Percentiles rank a stretch among this genome's conserved stretches.
Conservation (phyloP, 2,888 invertebrate species). For the Torymus tubicola region DNA sequence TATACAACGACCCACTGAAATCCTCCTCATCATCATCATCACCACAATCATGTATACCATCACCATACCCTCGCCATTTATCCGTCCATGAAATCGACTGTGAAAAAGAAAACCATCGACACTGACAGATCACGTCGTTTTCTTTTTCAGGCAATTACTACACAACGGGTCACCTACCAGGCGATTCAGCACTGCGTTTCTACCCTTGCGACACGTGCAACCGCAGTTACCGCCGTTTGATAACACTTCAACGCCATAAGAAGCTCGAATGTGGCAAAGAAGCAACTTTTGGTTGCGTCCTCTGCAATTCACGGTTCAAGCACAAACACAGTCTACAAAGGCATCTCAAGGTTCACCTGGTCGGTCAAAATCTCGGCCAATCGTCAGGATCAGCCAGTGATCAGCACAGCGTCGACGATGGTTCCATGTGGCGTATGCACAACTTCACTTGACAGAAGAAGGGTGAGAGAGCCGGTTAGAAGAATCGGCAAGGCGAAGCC, state of each 20-base stretch:
- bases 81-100: too few relatives aligned
- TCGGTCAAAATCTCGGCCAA: background rate
- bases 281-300: constrained; percentile 76
- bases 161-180: background rate
- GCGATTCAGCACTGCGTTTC: constrained; percentile 45
- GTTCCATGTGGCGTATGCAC: constrained; percentile 35
- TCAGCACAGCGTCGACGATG: constrained; percentile 26
- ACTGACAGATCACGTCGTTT: constrained; percentile 34
- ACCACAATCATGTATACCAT: too few relatives aligned
- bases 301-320: constrained; percentile 74
- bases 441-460: constrained; percentile 39
- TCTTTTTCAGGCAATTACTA: constrained; percentile 46
- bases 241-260: constrained; percentile 75
- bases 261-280: constrained; percentile 78
- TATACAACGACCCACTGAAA: too few relatives aligned
- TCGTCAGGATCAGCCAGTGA: constrained; percentile 37
- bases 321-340: constrained; percentile 73
- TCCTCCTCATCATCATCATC: too few relatives aligned
- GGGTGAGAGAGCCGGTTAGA: constrained; percentile 15
- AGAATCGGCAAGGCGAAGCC: background rate
- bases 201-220: constrained; percentile 72
- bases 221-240: constrained; percentile 69
- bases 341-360: constrained; percentile 67
- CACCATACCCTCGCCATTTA: too few relatives aligned
- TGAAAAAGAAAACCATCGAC: background rate